phyloP scores from a whole-genome alignment of 1,140 invertebrate species.

The Rhizoglyphus robini region DNA sequence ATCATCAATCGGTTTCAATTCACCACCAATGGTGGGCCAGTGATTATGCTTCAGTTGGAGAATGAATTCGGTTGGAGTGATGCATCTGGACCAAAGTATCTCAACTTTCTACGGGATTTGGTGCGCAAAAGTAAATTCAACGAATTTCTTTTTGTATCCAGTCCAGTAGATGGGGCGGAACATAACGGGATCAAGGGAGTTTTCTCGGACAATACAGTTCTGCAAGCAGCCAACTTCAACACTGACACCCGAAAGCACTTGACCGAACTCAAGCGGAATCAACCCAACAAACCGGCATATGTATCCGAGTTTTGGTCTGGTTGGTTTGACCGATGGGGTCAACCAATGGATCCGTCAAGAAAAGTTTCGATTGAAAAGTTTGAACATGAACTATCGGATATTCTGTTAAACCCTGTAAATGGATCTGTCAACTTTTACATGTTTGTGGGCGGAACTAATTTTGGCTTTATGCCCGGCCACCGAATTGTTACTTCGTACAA shows the following conservation, averaged over 20 bases:
- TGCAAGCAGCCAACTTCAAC: constrained; percentile 12
- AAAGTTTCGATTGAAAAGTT: constrained; percentile 12
- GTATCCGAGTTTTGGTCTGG: constrained; percentile 35
- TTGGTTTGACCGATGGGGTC: constrained; percentile 33
- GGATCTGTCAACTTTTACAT: constrained; percentile 32
- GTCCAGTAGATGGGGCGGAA: neutral
- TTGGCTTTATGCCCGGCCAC: constrained; percentile 22
- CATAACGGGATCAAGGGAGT: neutral
- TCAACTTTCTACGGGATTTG: neutral
- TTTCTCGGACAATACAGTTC: too few relatives aligned
- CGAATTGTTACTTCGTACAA: constrained; percentile 39
- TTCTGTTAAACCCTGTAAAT: constrained; percentile 28
- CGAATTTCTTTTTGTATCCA: constrained; percentile 1
- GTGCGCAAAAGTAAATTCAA: neutral
- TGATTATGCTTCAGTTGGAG: constrained; percentile 33
- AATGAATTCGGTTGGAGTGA: constrained; percentile 24
- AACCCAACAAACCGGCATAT: constrained; percentile 30
- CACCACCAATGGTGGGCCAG: constrained; percentile 32
- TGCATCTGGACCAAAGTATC: neutral
- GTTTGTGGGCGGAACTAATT: constrained; percentile 25
- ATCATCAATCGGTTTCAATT: neutral
- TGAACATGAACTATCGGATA: constrained; percentile 24
- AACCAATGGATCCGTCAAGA: constrained; percentile 23
- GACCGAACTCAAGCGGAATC: neutral
- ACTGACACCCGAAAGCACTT: neutral